phyloP scores from a whole-genome alignment of 2,113 vertebrate species.

The Aplodontia rufa region DNA sequence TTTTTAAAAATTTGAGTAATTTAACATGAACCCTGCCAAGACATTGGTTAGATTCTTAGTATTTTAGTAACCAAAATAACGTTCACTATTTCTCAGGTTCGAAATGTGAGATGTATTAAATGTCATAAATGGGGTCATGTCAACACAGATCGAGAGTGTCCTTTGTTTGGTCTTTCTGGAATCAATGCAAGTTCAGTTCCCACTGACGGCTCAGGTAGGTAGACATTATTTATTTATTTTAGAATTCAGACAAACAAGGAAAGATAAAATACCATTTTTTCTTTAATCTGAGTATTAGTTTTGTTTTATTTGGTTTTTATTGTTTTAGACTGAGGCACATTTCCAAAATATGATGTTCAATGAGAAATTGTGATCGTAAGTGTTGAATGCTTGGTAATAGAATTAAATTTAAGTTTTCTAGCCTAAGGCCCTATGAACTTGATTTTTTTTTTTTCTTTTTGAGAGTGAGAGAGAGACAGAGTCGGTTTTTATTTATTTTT shows the following conservation, averaged over 20 bases:
- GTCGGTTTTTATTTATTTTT: too few species aligned
- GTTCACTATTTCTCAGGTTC: constrained; percentile 86
- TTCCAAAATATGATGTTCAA: neutral
- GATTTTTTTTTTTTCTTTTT: too few species aligned
- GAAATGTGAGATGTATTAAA: constrained; percentile 99
- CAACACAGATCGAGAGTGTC: constrained; percentile 98
- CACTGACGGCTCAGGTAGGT: constrained; percentile 93
- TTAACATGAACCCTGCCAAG: constrained; percentile 6
- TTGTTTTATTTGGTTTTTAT: neutral
- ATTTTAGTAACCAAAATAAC: constrained; percentile 38
- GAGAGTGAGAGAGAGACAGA: too few species aligned
- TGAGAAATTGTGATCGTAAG: constrained; percentile 14
- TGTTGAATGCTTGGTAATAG: constrained; percentile 14
- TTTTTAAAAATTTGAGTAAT: neutral
- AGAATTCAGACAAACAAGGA: constrained; percentile 12
- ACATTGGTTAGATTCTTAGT: constrained; percentile 27
- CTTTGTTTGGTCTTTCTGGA: constrained; percentile 98
- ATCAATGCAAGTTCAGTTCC: constrained; percentile 96
- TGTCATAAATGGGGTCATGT: constrained; percentile 99
- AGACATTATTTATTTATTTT: constrained; percentile 35
- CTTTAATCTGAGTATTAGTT: neutral
- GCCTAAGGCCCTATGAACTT: neutral
- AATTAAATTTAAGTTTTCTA: constrained; percentile 40
- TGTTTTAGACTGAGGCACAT: neutral
- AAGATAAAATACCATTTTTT: constrained; percentile 42